A percentile compares a stretch with the other conserved stretches of the same genome.
phyloP scores from a whole-genome alignment of 2,888 invertebrate genomes.

The Ditylenchus weischeri region DNA sequence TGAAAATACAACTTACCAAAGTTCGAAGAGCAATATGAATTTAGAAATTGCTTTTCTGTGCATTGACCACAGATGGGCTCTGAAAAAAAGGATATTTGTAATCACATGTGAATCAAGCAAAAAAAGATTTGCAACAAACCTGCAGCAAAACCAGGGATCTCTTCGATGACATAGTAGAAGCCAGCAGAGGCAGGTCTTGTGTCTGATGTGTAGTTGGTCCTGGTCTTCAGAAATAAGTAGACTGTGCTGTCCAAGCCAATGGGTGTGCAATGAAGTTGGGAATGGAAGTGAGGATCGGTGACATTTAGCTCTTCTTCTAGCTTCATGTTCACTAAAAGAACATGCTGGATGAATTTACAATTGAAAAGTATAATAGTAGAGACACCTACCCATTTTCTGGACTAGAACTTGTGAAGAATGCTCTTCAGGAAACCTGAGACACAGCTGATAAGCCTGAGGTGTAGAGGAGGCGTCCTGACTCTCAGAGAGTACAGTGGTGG shows the following conservation, averaged over 20 bases:
- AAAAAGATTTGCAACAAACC: too few species aligned
- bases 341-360: not conserved
- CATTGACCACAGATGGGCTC: conserved; percentile 11
- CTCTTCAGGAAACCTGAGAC: conserved; percentile 16
- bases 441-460: not conserved
- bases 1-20: conserved; percentile 2
- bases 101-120: too few species aligned
- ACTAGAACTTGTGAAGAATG: conserved; percentile 13
- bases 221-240: not conserved
- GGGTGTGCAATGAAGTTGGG: not conserved
- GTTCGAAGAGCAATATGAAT: conserved; percentile 12
- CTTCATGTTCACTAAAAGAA: not conserved
- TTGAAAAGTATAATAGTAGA: not conserved
- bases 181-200: conserved; percentile 7
- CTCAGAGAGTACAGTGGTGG: not conserved
- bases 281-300: not conserved
- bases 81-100: not conserved
- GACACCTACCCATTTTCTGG: conserved; percentile 12
- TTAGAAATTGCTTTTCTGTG: conserved; percentile 9
- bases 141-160: not conserved
- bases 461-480: too few species aligned
- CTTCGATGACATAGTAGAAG: conserved; percentile 15
- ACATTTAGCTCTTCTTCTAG: conserved; percentile 2
- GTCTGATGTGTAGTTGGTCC: not conserved
- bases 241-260: conserved; percentile 2